A percentile compares a stretch with the other conserved stretches of the same genome.
phyloP scores from a whole-genome alignment of 2,888 invertebrate species.

The Trissonchulus sp. region DNA sequence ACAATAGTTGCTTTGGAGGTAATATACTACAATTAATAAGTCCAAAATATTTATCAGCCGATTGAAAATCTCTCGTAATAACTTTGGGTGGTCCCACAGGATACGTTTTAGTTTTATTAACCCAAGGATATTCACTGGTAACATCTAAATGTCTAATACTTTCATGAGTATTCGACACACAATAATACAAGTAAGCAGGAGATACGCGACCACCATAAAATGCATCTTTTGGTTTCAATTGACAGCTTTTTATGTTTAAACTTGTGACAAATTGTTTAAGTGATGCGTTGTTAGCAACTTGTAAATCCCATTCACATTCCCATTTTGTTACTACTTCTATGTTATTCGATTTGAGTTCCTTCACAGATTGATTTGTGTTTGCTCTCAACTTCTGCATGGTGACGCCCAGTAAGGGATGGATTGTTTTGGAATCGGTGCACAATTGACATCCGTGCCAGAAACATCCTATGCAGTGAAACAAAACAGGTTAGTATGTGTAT shows the following conservation, averaged over 20 bases:
- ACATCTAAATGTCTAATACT: background rate
- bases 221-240: background rate
- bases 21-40: slow-evolving; percentile 7
- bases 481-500: no score
- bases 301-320: slow-evolving; percentile 39
- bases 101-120: background rate
- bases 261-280: background rate
- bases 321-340: no score
- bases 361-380: no score
- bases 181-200: background rate
- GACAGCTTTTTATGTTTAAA: background rate
- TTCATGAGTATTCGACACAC: background rate
- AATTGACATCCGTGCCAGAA: no score
- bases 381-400: no score
- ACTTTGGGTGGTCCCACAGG: background rate
- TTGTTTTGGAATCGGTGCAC: no score
- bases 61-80: background rate
- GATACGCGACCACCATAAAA: background rate
- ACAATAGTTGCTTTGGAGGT: slow-evolving; percentile 32
- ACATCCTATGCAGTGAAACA: no score
- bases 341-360: no score
- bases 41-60: slow-evolving; percentile 14
- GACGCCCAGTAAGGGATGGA: no score
- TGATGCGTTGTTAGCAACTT: background rate
- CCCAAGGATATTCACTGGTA: background rate